These are phyloP conservation scores for Erinaceus europaeus DNA, from an alignment of 2,113 vertebrate species.

Conservation along the genomic window DNA sequence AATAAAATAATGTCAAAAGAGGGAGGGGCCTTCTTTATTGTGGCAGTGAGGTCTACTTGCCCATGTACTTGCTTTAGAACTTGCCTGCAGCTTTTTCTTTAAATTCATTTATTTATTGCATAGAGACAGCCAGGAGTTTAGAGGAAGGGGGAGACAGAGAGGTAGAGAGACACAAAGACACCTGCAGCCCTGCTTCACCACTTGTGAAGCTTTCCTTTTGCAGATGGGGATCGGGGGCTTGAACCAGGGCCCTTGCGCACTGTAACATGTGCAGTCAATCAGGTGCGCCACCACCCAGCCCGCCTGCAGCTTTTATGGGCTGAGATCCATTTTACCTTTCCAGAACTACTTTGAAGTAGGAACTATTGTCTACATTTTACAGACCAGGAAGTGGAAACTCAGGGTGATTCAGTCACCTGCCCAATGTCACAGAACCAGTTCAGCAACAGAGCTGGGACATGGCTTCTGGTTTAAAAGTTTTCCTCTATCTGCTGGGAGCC, in stretches of 20 bases:
- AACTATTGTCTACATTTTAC: neutral
- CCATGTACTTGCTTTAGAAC: rapidly evolving
- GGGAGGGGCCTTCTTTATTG: neutral
- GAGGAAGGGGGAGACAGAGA: too few species aligned
- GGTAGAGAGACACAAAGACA: too few species aligned
- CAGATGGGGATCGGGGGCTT: too few species aligned
- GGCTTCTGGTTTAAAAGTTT: neutral
- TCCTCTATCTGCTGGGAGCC: neutral
- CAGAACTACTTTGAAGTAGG: neutral
- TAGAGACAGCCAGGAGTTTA: too few species aligned
- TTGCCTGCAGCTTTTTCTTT: neutral
- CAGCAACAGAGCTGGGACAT: rapidly evolving
- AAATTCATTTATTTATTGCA: too few species aligned
- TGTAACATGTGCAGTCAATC: too few species aligned
- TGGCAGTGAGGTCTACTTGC: neutral
- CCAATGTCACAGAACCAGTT: neutral
- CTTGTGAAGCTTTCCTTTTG: too few species aligned
- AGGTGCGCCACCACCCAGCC: too few species aligned
- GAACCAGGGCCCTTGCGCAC: too few species aligned
- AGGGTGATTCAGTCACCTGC: neutral
- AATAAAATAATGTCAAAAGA: neutral
- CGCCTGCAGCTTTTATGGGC: neutral
- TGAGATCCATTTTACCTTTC: neutral
- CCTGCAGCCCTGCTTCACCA: too few species aligned
- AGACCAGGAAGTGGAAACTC: conserved; percentile 5